A percentile compares a stretch with the other conserved stretches of the same genome.
Conservation (phyloP, 1,140 invertebrate genomes). For the Drosophila parvula region DNA sequence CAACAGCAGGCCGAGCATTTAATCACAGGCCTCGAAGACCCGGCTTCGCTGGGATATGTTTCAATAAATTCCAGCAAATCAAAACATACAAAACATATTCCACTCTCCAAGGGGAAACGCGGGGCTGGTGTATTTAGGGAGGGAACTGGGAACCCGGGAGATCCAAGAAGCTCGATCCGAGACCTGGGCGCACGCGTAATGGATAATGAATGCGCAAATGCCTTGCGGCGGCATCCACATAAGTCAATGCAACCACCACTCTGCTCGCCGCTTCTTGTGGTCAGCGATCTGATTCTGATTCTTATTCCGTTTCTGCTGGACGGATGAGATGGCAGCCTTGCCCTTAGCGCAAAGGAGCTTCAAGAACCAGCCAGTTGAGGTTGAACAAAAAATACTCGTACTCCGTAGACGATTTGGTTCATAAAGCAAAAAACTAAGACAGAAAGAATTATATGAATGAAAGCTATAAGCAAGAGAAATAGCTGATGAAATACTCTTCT, state of each 20-base stretch:
- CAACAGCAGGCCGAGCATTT: slow-evolving; percentile 53
- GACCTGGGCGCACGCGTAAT: slow-evolving; percentile 61
- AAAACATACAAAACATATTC: slow-evolving; percentile 58
- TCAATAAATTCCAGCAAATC: slow-evolving; percentile 80
- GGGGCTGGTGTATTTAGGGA: background rate
- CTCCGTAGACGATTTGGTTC: slow-evolving; percentile 70
- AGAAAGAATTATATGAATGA: slow-evolving; percentile 27
- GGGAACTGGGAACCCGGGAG: background rate
- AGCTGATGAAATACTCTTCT: slow-evolving; percentile 5
- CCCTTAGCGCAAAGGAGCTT: slow-evolving; percentile 44
- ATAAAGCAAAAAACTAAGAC: slow-evolving; percentile 67
- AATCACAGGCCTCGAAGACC: slow-evolving; percentile 58
- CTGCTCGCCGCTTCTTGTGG: slow-evolving; percentile 13
- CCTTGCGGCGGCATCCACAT: slow-evolving; percentile 59
- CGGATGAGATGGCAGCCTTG: slow-evolving; percentile 54
- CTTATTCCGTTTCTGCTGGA: slow-evolving; percentile 25
- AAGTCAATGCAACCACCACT: slow-evolving; percentile 49
- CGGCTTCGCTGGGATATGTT: slow-evolving; percentile 63
- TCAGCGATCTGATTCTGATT: slow-evolving; percentile 43
- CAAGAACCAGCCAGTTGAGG: slow-evolving; percentile 16
- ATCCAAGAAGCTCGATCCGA: slow-evolving; percentile 22
- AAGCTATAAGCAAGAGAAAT: background rate
- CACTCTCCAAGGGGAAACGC: slow-evolving; percentile 9
- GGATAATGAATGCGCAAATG: slow-evolving; percentile 77
- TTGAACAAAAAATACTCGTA: slow-evolving; percentile 21